phyloP scores from a whole-genome alignment of 2,888 invertebrate genomes.

The Xanthia icteritia region DNA sequence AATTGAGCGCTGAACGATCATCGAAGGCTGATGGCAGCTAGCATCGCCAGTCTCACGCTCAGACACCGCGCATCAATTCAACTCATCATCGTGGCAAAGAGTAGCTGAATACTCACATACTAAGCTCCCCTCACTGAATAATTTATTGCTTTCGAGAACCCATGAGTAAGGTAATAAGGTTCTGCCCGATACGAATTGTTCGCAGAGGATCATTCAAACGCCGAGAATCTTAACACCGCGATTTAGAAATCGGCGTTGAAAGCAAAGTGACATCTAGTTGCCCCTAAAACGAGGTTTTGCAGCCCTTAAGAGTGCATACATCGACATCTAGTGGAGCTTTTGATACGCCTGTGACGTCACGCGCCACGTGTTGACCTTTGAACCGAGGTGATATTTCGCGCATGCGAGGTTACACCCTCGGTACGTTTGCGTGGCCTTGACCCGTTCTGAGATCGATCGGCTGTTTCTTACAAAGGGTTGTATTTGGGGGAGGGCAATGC shows the following conservation, averaged over 20 bases:
- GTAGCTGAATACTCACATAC: slow-evolving; percentile 64
- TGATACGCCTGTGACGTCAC: background rate
- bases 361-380: slow-evolving; percentile 24
- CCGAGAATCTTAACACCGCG: slow-evolving; percentile 16
- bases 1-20: slow-evolving; percentile 69
- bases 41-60: slow-evolving; percentile 71
- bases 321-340: slow-evolving; percentile 25
- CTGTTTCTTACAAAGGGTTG: background rate
- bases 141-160: slow-evolving; percentile 21
- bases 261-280: slow-evolving; percentile 54
- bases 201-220: slow-evolving; percentile 36
- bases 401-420: background rate
- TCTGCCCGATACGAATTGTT: slow-evolving; percentile 38
- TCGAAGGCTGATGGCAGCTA: slow-evolving; percentile 67
- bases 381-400: slow-evolving; percentile 2
- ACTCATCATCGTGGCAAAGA: slow-evolving; percentile 69
- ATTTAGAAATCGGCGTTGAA: slow-evolving; percentile 36
- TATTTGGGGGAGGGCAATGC: background rate
- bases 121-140: slow-evolving; percentile 42
- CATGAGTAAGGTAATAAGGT: slow-evolving; percentile 65
- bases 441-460: slow-evolving; percentile 1
- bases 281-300: background rate
- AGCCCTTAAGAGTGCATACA: background rate
- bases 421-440: slow-evolving; percentile 29
- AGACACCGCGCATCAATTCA: slow-evolving; percentile 63